Conservation (phyloP, 2,888 invertebrate genomes). For the Drosophila recens region DNA sequence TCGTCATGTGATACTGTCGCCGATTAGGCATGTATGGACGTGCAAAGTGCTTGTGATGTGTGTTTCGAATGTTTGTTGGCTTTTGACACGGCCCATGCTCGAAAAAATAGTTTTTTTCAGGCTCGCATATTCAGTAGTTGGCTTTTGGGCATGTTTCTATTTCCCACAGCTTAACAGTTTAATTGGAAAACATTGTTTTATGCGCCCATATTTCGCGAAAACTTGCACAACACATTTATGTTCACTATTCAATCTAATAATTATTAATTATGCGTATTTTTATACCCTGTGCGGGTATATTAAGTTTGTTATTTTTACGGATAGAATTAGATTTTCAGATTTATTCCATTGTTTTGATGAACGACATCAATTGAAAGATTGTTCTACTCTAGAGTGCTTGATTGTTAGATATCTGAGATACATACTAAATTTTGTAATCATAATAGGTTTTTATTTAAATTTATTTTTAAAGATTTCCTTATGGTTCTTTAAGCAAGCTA, state of each 20-base stretch:
- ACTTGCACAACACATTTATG: background rate
- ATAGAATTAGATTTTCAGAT: background rate
- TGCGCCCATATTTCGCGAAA: background rate
- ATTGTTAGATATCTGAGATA: background rate
- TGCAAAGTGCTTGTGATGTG: conserved; percentile 74
- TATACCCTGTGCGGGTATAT: no score
- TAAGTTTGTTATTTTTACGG: no score
- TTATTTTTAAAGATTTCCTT: no score
- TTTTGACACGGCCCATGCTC: conserved; percentile 63
- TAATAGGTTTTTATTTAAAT: no score
- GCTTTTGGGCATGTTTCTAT: conserved; percentile 48
- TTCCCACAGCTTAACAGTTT: conserved; percentile 64
- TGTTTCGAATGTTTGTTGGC: conserved; percentile 73
- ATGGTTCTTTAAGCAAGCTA: no score
- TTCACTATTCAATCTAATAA: background rate
- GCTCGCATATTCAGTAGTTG: conserved; percentile 22
- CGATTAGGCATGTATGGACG: conserved; percentile 77
- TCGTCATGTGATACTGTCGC: conserved; percentile 75
- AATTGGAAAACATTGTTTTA: conserved; percentile 60
- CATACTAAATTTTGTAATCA: background rate
- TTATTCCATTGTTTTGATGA: background rate
- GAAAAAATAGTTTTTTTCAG: conserved; percentile 55
- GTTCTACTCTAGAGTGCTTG: background rate
- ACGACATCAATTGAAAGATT: background rate
- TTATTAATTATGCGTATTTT: background rate